Conservation (phyloP, 2,797 vertebrate genomes). For the Euthynnus affinis region DNA sequence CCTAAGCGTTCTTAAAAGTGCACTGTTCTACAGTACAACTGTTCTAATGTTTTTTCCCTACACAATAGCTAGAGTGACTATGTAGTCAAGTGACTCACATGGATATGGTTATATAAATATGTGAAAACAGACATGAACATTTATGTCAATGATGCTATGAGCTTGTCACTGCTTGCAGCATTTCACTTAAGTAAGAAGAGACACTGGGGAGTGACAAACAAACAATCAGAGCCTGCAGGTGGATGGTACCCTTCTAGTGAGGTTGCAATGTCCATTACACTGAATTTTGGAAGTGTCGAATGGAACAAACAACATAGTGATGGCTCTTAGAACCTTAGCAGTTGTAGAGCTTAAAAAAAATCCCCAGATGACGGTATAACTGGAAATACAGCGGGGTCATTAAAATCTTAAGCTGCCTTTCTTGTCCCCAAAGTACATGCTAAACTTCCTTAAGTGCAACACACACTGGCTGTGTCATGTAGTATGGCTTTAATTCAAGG, state of each 20-base stretch:
- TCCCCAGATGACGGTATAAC: neutral
- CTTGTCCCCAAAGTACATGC: too few relatives aligned
- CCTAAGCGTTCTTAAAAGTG: neutral
- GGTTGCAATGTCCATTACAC: neutral
- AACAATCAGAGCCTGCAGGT: too few relatives aligned
- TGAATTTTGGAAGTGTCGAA: neutral
- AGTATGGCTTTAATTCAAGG: too few relatives aligned
- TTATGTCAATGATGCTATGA: neutral
- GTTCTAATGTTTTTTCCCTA: neutral
- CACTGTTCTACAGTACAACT: too few relatives aligned
- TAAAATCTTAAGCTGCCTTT: too few relatives aligned
- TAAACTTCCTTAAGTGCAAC: too few relatives aligned
- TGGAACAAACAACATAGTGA: neutral
- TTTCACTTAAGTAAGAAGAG: too few relatives aligned
- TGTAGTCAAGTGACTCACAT: neutral
- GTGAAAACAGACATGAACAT: constrained; percentile 10
- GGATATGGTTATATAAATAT: constrained; percentile 7
- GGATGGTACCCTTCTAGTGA: neutral
- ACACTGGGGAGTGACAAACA: too few relatives aligned
- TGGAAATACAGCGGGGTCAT: too few relatives aligned
- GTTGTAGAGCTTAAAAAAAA: neutral
- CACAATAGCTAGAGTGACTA: neutral
- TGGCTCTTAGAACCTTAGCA: neutral
- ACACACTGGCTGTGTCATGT: too few relatives aligned
- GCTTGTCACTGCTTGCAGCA: neutral